Percentiles rank a stretch among this genome's conserved stretches.
Conservation (phyloP, 1,140 invertebrate species). For the Ganaspis sp. region DNA sequence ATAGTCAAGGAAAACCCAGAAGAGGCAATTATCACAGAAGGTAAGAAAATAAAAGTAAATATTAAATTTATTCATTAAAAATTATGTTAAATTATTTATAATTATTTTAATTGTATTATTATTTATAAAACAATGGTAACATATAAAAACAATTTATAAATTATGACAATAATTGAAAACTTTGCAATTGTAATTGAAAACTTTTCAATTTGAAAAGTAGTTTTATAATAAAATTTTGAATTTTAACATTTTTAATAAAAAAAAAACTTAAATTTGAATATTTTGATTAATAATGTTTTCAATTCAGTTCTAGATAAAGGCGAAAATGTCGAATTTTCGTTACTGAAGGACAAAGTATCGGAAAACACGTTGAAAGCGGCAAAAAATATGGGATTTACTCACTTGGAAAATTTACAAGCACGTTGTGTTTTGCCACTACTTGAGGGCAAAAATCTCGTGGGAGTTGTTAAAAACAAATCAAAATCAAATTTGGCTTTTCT, state of each 20-base stretch:
- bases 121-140: too few relatives aligned
- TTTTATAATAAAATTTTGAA: neutral
- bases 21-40: too few relatives aligned
- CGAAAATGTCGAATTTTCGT: conserved; percentile 75
- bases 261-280: too few relatives aligned
- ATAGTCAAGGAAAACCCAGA: neutral
- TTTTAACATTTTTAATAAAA: neutral
- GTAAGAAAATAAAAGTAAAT: too few relatives aligned
- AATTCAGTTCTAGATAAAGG: too few relatives aligned
- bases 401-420: conserved; percentile 98
- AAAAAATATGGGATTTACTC: conserved; percentile 95
- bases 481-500: conserved; percentile 98
- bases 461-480: conserved; percentile 96
- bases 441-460: conserved; percentile 97
- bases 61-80: too few relatives aligned
- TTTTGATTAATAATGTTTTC: too few relatives aligned
- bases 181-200: neutral
- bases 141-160: too few relatives aligned
- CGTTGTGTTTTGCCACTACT: conserved; percentile 93
- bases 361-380: conserved; percentile 92
- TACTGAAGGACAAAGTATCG: conserved; percentile 82
- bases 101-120: too few relatives aligned
- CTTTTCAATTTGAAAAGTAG: too few relatives aligned
- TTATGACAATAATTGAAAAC: too few relatives aligned
- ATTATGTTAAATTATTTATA: too few relatives aligned